A percentile compares a stretch with the other conserved stretches of the same genome.
These are phyloP conservation scores for Coptodon bakossiorum DNA, from an alignment of 2,113 vertebrate genomes.

Conservation along the genomic window DNA sequence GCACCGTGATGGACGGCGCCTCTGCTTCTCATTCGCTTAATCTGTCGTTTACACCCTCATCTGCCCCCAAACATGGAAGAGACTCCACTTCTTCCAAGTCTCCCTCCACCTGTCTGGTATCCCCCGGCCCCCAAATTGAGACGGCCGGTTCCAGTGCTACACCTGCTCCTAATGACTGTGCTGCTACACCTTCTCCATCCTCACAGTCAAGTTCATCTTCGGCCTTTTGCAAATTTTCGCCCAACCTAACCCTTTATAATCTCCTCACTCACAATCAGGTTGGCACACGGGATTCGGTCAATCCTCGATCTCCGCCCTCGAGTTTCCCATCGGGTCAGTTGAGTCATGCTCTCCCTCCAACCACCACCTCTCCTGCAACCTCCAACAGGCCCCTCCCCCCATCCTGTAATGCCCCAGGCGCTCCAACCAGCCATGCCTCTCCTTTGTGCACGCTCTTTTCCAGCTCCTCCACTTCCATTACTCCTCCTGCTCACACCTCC, in stretches of 20 bases:
- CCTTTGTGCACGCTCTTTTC: fast-evolving
- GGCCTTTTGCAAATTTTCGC: background rate
- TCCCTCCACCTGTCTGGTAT: background rate
- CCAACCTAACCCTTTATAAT: background rate
- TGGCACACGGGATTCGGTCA: fast-evolving
- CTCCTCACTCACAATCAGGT: background rate
- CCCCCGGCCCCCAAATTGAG: background rate
- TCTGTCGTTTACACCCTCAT: background rate
- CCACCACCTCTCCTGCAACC: background rate
- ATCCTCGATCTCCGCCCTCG: background rate
- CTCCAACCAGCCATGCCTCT: background rate
- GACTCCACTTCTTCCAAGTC: background rate
- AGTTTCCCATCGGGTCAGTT: background rate
- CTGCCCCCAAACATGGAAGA: background rate
- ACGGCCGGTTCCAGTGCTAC: background rate
- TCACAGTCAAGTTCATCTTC: background rate
- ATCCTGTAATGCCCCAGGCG: background rate
- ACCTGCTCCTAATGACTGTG: background rate
- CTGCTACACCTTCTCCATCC: background rate
- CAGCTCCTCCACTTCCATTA: background rate
- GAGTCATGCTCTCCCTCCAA: background rate
- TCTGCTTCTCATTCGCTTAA: background rate
- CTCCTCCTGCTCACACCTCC: background rate
- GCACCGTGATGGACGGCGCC: background rate
- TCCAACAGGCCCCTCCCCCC: background rate